These are phyloP conservation scores for Hirtodrosophila histrioides DNA, from an alignment of 2,888 invertebrate genomes.

Conservation along the genomic window DNA sequence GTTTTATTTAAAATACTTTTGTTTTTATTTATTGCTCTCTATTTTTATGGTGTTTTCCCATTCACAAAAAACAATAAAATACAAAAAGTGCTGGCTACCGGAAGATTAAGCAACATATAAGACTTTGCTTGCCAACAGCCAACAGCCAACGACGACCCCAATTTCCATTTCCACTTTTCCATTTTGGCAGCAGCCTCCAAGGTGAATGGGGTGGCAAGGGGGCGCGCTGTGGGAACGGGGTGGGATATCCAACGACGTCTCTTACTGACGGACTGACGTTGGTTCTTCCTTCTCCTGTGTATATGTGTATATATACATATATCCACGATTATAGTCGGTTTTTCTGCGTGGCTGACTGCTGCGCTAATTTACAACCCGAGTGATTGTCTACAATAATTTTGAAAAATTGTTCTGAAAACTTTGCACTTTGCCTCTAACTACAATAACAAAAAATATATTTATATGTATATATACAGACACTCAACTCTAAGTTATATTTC, in stretches of 20 bases:
- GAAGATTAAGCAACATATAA: slow-evolving; percentile 46
- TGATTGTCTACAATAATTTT: slow-evolving; percentile 67
- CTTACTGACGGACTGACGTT: slow-evolving; percentile 33
- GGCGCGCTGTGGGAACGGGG: not conserved
- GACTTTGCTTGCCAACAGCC: slow-evolving; percentile 47
- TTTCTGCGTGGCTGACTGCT: slow-evolving; percentile 12
- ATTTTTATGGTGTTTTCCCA: slow-evolving; percentile 49
- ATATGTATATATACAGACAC: slow-evolving; percentile 7
- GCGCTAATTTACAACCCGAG: slow-evolving; percentile 59
- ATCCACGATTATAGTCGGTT: slow-evolving; percentile 1
- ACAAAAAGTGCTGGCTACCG: slow-evolving; percentile 33
- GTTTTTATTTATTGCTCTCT: slow-evolving; percentile 35
- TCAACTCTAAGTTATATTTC: slow-evolving; percentile 64
- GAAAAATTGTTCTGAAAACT: slow-evolving; percentile 59
- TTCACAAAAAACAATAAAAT: slow-evolving; percentile 46
- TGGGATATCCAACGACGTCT: slow-evolving; percentile 19
- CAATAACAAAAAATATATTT: slow-evolving; percentile 14
- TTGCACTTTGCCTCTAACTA: slow-evolving; percentile 47
- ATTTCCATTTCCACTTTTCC: slow-evolving; percentile 42
- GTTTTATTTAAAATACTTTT: slow-evolving; percentile 20
- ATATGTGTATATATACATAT: slow-evolving; percentile 5
- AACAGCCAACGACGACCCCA: slow-evolving; percentile 44
- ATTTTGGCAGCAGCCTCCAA: slow-evolving; percentile 56
- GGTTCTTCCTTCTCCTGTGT: slow-evolving; percentile 33
- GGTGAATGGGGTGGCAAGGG: slow-evolving; percentile 42